Base-by-base conservation (phyloP, 1,140 invertebrate species). In the Gonatopus flavifemur region DNA sequence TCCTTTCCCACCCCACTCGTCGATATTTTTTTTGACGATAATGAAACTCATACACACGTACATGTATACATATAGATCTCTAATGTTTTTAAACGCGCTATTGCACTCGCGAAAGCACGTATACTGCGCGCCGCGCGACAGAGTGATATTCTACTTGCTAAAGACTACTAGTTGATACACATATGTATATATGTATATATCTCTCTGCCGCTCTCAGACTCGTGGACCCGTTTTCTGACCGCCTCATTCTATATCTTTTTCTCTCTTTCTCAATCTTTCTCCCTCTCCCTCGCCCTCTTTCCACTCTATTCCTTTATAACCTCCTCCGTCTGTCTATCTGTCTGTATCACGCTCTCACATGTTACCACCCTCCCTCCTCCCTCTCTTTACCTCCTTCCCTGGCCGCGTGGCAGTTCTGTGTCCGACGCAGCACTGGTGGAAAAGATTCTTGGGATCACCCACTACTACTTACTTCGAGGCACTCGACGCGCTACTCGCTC, bases 111-210 rank as follows among this genome's bases (percentile, higher is more conserved):
- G 49, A 61, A 62, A 61, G 59, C 49, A 49, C 45, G 45, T 46
- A n/a, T n/a, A n/a, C n/a, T n/a, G n/a, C n/a, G 51, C 46, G 28
- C 16, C 16, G 32, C 51, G 48, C 59, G 57, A 61, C 58, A 61
- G 58, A 52, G 47, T 57, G 52, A 61, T 61, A n/a, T n/a, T n/a
- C 59, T 61, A 57, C 59, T 62, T 61, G 59, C 58, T 62, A 56
- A n/a, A 62, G 59, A 62, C 59, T n/a, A n/a, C n/a, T 62, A 62
- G 59, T 62, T 62, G 54, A 58, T 61, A 58, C 58, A 52, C 52
- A n/a, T n/a, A n/a, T n/a, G n/a, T n/a, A n/a, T n/a, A n/a, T n/a
- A n/a, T n/a, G n/a, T n/a, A n/a, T n/a, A n/a, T n/a, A n/a, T n/a
- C n/a, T n/a, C n/a, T n/a, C n/a, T n/a, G n/a, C n/a, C n/a, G n/a